phyloP scores from a whole-genome alignment of 2,888 invertebrate species.

The Drosophila setosimentum region DNA sequence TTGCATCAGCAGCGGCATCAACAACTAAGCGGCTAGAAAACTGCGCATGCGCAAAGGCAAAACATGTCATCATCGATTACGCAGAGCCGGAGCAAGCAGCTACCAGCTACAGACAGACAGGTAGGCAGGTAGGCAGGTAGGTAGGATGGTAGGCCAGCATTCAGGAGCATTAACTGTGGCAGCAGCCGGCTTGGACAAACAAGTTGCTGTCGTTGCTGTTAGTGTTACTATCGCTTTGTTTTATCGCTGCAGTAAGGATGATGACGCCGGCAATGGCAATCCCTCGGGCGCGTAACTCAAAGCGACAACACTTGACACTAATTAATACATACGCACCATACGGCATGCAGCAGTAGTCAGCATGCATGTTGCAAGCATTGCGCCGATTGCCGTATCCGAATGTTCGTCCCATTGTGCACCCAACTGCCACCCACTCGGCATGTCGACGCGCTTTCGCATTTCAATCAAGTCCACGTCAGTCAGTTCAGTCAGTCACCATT shows the following conservation, averaged over 20 bases:
- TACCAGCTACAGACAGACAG: background rate
- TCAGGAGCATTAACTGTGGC: constrained; percentile 11
- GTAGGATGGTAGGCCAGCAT: constrained; percentile 10
- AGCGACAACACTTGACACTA: constrained; percentile 82
- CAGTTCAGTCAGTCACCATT: constrained; percentile 51
- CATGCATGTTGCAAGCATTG: constrained; percentile 7
- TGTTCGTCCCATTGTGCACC: constrained; percentile 4
- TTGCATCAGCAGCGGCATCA: constrained; percentile 47
- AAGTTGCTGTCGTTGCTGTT: constrained; percentile 54
- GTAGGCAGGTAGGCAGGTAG: background rate
- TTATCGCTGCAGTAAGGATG: constrained; percentile 57
- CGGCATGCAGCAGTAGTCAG: constrained; percentile 20
- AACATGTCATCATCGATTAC: constrained; percentile 82
- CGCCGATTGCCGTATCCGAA: constrained; percentile 16
- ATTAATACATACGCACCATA: constrained; percentile 79
- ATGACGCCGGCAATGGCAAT: constrained; percentile 68
- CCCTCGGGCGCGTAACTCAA: constrained; percentile 81
- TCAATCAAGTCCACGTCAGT: constrained; percentile 75
- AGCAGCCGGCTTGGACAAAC: constrained; percentile 47
- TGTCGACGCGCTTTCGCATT: constrained; percentile 75
- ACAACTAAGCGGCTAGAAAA: constrained; percentile 31
- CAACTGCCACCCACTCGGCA: constrained; percentile 71
- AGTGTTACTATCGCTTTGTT: constrained; percentile 73
- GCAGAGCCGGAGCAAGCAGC: constrained; percentile 37
- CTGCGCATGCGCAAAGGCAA: constrained; percentile 75